Evolutionary conservation across 2,888 invertebrate genomes (phyloP).

Genomic region (Amblyteles armatorius): DNA sequence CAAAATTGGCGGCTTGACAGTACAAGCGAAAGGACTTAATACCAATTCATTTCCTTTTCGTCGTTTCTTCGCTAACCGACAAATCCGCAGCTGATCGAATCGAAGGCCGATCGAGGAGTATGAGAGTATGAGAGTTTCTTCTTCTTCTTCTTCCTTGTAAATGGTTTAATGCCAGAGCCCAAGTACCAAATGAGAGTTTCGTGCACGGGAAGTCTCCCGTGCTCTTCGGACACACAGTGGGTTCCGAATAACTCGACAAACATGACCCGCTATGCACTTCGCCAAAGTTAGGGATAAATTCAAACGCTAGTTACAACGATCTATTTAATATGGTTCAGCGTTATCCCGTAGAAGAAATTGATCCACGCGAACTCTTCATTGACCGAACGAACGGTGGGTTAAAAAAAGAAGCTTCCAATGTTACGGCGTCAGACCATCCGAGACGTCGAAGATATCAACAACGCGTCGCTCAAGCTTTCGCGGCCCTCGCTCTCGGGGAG

Average conservation of each 20-base stretch:
- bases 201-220: too few relatives aligned
- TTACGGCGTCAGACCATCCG: conserved; percentile 9
- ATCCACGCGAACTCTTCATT: neutral
- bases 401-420: neutral
- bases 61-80: conserved; percentile 61
- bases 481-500: conserved; percentile 59
- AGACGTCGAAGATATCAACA: conserved; percentile 54
- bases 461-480: conserved; percentile 35
- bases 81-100: conserved; percentile 67
- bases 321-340: neutral
- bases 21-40: conserved; percentile 74
- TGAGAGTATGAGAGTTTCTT: too few relatives aligned
- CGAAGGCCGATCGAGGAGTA: too few relatives aligned
- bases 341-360: neutral
- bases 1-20: neutral
- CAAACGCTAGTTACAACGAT: neutral
- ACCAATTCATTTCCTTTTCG: conserved; percentile 73
- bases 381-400: neutral
- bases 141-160: too few relatives aligned
- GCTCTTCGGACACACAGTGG: too few relatives aligned
- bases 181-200: too few relatives aligned
- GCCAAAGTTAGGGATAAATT: neutral
- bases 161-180: too few relatives aligned
- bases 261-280: neutral
- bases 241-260: too few relatives aligned